A percentile compares a stretch with the other conserved stretches of the same genome.
phyloP scores from a whole-genome alignment of 2,888 invertebrate genomes.

The Elysia crispata region DNA sequence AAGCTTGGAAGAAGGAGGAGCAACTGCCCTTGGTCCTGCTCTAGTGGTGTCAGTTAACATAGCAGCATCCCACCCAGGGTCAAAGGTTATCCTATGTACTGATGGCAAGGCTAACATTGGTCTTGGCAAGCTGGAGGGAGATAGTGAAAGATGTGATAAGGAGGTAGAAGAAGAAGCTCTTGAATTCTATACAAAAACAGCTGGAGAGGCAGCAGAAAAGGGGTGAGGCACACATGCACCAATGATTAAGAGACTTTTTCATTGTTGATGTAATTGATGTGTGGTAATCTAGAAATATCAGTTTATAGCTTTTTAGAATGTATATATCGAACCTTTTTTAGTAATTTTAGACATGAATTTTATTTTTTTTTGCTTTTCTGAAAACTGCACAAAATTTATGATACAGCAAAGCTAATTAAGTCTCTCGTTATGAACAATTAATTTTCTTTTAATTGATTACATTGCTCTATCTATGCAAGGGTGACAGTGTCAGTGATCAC shows the following conservation, averaged over 20 bases:
- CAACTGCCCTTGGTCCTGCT: constrained; percentile 76
- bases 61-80: constrained; percentile 73
- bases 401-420: not conserved
- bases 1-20: constrained; percentile 74
- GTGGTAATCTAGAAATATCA: no score
- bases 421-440: not conserved
- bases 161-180: constrained; percentile 56
- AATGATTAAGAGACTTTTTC: not conserved
- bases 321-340: no score
- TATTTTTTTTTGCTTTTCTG: no score
- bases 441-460: not conserved
- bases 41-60: constrained; percentile 70
- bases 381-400: no score
- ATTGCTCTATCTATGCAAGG: constrained; percentile 55
- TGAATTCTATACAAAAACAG: constrained; percentile 67
- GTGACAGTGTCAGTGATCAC: constrained; percentile 74
- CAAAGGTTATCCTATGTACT: constrained; percentile 76
- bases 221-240: constrained; percentile 60
- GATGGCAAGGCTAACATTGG: constrained; percentile 77
- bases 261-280: not conserved
- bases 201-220: constrained; percentile 60
- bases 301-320: no score
- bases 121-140: constrained; percentile 69
- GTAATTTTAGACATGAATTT: no score
- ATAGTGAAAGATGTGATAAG: constrained; percentile 26